phyloP scores from a whole-genome alignment of 1,140 invertebrate species.

The Wiebesia pumilae region DNA sequence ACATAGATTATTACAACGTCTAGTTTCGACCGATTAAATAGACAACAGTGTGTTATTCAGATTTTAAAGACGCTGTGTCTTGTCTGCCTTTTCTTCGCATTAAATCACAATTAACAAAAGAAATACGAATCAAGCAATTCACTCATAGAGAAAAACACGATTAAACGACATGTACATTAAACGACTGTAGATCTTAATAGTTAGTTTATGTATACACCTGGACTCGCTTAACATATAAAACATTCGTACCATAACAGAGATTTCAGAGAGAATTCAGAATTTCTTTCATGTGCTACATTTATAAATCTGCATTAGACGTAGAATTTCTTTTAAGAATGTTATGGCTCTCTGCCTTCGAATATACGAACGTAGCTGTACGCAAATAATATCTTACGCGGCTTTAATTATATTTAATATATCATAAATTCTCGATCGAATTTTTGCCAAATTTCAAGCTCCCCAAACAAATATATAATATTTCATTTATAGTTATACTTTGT shows the following conservation, averaged over 20 bases:
- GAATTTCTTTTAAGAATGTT: neutral
- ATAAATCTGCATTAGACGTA: constrained; percentile 7
- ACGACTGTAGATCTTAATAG: neutral
- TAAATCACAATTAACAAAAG: constrained; percentile 17
- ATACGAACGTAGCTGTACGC: neutral
- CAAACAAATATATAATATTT: constrained; percentile 46
- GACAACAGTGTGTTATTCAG: neutral
- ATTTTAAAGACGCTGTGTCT: neutral
- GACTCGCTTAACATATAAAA: constrained; percentile 33
- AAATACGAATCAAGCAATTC: neutral
- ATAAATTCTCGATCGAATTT: constrained; percentile 19
- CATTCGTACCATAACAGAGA: constrained; percentile 19
- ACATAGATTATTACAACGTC: constrained; percentile 9
- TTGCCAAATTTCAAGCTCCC: neutral
- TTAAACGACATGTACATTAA: constrained; percentile 26
- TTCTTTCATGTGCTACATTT: neutral
- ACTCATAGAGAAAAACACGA: neutral
- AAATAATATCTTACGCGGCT: neutral
- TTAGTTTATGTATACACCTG: constrained; percentile 29
- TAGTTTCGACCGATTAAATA: constrained; percentile 3
- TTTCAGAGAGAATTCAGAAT: constrained; percentile 9
- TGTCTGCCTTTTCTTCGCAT: neutral
- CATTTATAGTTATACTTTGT: constrained; percentile 33
- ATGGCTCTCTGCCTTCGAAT: neutral
- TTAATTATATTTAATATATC: constrained; percentile 11